phyloP scores from a whole-genome alignment of 2,797 vertebrate species.

The Protosalanx chinensis region DNA sequence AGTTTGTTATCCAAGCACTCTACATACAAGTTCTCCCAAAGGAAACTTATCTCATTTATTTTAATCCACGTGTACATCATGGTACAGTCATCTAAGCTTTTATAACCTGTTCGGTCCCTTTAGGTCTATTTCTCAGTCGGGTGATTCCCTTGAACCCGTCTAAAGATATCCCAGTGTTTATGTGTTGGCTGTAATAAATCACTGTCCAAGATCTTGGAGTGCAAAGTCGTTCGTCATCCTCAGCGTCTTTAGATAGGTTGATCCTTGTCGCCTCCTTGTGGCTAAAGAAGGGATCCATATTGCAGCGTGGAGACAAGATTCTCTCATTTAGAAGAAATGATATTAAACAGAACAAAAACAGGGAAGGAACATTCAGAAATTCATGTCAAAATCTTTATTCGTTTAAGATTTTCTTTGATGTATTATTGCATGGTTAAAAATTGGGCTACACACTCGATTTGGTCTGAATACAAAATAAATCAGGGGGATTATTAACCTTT shows the following conservation, averaged over 20 bases:
- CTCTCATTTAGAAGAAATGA: not conserved
- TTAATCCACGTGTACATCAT: too few relatives aligned
- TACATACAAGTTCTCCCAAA: too few relatives aligned
- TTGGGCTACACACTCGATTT: slow-evolving; percentile 34
- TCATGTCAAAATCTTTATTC: slow-evolving; percentile 49
- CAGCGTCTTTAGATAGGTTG: slow-evolving; percentile 7
- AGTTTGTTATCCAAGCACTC: too few relatives aligned
- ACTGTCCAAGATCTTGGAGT: not conserved
- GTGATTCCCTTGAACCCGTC: not conserved
- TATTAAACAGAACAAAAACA: not conserved
- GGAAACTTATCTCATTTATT: slow-evolving; percentile 21
- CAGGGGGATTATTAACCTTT: too few relatives aligned
- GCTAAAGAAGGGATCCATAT: not conserved
- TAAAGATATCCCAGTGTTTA: not conserved
- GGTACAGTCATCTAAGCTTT: not conserved
- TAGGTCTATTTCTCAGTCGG: not conserved
- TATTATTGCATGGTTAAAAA: slow-evolving; percentile 57
- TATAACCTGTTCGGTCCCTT: not conserved
- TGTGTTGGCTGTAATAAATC: not conserved
- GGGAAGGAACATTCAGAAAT: not conserved
- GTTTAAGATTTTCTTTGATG: slow-evolving; percentile 23
- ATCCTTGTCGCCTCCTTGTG: slow-evolving; percentile 53
- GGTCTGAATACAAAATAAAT: slow-evolving; percentile 60
- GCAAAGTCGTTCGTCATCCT: not conserved
- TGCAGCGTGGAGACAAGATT: not conserved